Base-by-base conservation (phyloP, 1,140 invertebrate species). In the Diachasma alloeum region DNA sequence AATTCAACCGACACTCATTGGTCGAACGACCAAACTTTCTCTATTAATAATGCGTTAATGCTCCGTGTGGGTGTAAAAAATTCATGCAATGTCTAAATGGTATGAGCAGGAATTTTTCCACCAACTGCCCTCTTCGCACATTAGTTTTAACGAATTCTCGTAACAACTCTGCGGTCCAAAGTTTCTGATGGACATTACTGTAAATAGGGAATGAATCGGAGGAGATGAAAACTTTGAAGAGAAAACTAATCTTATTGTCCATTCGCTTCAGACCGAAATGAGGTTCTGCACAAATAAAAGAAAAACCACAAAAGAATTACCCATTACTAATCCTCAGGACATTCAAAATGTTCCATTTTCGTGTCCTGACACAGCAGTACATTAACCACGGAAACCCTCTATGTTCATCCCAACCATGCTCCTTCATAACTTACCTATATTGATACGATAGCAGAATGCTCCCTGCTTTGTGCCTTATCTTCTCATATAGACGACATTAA, bases 1-100 rank as follows among this genome's bases (percentile, higher is more conserved):
- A 76, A 71, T 78, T 72, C 22, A 75, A 72, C 42, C 46, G 59
- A 78, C 69, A 75, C 72, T 76, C 74, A 79, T 76, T 72, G 48
- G 48, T 42, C 74, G 59, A 26, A 74, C 46, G 37, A 78, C 68
- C 72, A 75, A 53, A 75, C 56, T 78, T 78, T 17, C 9, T n/a
- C n/a, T 44, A 72, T 75, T 78, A 75, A 75, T 75, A 78, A 75
- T 75, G 67, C 63, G 59, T 67, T 67, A 69, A 59, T 19, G 36
- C 31, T 59, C 53, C 22, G 13, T 13, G 53, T 9, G 42, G 22
- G 8, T 68, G 8, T 19, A 17, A 74, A 74, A 74, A 74, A 56
- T 13, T 63, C 13, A 31, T 24, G 24, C 6, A 26, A 13, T 22
- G 19, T 26, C 22, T 4, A 1, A 22, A 59, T 22, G 19, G 53